These are phyloP conservation scores for Dione juno DNA, from an alignment of 2,888 invertebrate species.

Conservation along the genomic window DNA sequence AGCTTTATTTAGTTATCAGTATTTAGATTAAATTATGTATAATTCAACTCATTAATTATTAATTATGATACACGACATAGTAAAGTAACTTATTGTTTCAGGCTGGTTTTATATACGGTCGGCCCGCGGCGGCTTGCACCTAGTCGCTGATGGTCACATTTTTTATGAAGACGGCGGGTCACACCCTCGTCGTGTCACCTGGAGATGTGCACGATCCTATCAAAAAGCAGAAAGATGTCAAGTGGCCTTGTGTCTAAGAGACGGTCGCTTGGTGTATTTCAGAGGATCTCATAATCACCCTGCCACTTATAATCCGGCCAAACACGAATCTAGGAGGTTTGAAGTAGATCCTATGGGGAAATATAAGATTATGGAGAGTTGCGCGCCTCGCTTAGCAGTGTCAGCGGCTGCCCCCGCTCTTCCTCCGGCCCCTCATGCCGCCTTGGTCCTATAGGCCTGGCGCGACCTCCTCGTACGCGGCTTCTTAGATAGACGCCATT, in stretches of 20 bases:
- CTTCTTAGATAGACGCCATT: slow-evolving; percentile 70
- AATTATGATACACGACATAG: background rate
- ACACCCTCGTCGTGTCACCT: slow-evolving; percentile 76
- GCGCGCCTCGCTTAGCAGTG: slow-evolving; percentile 54
- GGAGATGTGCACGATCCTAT: slow-evolving; percentile 79
- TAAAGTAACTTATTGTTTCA: slow-evolving; percentile 57
- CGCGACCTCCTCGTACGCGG: slow-evolving; percentile 82
- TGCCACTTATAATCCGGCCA: slow-evolving; percentile 73
- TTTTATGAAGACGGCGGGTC: slow-evolving; percentile 81
- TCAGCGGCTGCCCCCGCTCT: slow-evolving; percentile 58
- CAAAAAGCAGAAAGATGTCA: slow-evolving; percentile 79
- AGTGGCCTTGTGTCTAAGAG: slow-evolving; percentile 76
- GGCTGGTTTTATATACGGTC: slow-evolving; percentile 81
- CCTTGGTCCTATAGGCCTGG: slow-evolving; percentile 79
- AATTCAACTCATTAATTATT: background rate
- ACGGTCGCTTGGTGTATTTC: slow-evolving; percentile 78
- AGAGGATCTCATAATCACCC: slow-evolving; percentile 78
- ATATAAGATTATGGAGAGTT: slow-evolving; percentile 75
- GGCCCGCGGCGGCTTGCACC: slow-evolving; percentile 76
- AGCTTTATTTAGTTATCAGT: background rate
- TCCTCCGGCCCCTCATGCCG: slow-evolving; percentile 70
- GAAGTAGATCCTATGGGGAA: slow-evolving; percentile 80
- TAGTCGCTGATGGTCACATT: slow-evolving; percentile 78
- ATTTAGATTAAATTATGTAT: slow-evolving; percentile 1
- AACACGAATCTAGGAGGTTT: slow-evolving; percentile 76